Evolutionary conservation across 1,140 invertebrate species (phyloP).

Genomic region (Notospermus geniculatus): DNA sequence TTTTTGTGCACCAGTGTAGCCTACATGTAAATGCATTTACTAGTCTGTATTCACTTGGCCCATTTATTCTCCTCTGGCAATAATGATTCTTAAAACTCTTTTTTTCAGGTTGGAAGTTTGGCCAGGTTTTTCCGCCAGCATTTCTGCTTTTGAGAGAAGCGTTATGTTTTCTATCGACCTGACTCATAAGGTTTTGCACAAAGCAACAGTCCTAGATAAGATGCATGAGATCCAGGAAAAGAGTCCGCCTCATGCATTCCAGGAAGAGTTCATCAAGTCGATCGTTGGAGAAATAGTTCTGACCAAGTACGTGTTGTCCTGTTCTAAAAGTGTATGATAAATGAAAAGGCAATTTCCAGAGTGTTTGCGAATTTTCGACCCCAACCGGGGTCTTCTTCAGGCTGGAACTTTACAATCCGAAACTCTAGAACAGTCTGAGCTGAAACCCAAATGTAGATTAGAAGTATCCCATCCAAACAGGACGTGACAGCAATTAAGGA

Average conservation of each 20-base stretch:
- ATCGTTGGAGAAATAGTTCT: slow-evolving; percentile 73
- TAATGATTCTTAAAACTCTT: not conserved
- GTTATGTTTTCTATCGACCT: slow-evolving; percentile 82
- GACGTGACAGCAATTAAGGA: no score
- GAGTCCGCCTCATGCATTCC: slow-evolving; percentile 58
- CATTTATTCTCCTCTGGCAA: no score
- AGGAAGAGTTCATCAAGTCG: slow-evolving; percentile 60
- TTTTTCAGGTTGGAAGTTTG: slow-evolving; percentile 74
- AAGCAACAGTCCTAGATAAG: slow-evolving; percentile 72
- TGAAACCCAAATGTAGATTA: no score
- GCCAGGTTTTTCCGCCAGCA: slow-evolving; percentile 78
- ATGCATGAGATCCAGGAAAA: slow-evolving; percentile 61
- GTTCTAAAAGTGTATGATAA: not conserved
- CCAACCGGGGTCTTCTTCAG: no score
- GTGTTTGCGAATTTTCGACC: no score
- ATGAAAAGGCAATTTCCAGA: no score
- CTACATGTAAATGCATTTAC: no score
- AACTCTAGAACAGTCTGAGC: no score
- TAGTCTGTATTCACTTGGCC: no score
- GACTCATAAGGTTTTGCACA: slow-evolving; percentile 76
- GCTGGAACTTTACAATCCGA: not conserved
- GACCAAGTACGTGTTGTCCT: slow-evolving; percentile 64
- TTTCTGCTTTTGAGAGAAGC: slow-evolving; percentile 79
- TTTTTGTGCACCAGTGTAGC: no score
- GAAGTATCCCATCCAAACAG: no score